Evolutionary conservation across 2,113 vertebrate species (phyloP), one percentile per base, ranked within the genome.

Genomic region (Dolichallabes microphthalmus): DNA sequence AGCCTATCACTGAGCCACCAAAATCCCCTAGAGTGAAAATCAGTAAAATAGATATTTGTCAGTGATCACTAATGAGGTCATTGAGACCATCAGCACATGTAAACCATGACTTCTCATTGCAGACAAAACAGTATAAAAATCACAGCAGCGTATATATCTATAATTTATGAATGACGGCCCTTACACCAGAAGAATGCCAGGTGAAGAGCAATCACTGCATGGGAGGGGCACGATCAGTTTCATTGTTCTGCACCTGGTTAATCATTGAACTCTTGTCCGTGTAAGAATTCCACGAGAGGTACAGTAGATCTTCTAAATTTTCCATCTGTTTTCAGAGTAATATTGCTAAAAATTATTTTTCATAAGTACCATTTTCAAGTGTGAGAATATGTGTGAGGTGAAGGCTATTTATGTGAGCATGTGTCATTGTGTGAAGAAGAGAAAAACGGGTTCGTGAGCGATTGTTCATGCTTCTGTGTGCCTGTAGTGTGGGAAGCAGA

Each of bases 371-470:
- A 50, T 78, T 68, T 78, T 83, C 55, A 71, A 69, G 86, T 87
- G 82, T 71, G 80, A 78, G 81, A 83, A 83, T 83, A 83, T 79
- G 86, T 88, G 87, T 82, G 87, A 82, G 83, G 79, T 73, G 52
- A 84, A 82, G 80, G 58, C 82, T 85, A 84, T 87, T 84, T 85
- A 84, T 85, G 83, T 82, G 86, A 82, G 86, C 63, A 55, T 83
- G 86, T 83, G 86, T 83, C 73, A 83, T 77, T 87, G 86, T 87
- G 86, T 79, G 86, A 81, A 84, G 66, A 58, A 87, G 82, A 85
- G 83, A 84, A 80, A 45, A 85, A 84, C 35, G 69, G 77, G 50
- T 81, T 80, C 19, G 39, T 84, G 86, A 85, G 82, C 64, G 27
- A 84, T 83, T 87, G 73, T 83, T 71, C 82, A 71, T 87, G 86